These are phyloP conservation scores for Spongilla lacustris DNA, from an alignment of 37 sponge, comb jelly and placozoan genomes.

Conservation along the genomic window DNA sequence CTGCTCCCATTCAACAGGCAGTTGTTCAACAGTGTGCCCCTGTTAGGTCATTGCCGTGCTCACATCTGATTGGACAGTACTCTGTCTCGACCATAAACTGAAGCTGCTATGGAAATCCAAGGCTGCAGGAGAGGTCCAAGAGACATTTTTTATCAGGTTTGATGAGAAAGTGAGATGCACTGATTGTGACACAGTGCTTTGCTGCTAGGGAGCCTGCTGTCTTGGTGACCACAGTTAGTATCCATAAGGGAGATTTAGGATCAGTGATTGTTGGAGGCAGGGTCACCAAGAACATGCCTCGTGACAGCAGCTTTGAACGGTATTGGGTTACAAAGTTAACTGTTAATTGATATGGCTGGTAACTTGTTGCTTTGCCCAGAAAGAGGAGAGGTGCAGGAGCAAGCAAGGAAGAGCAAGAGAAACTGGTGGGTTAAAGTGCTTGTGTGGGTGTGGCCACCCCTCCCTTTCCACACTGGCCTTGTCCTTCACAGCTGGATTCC, in stretches of 20 bases:
- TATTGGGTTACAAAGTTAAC: not conserved
- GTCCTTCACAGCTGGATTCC: constrained; percentile 39
- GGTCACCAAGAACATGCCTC: constrained; percentile 6
- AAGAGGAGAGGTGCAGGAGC: constrained; percentile 36
- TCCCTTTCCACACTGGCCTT: too few relatives aligned
- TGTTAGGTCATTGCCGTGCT: constrained; percentile 57
- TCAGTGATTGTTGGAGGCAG: constrained; percentile 80
- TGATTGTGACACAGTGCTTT: too few relatives aligned
- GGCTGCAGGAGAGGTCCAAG: not conserved
- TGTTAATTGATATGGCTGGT: not conserved
- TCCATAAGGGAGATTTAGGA: constrained; percentile 63
- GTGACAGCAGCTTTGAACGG: constrained; percentile 16
- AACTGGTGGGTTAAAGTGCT: not conserved
- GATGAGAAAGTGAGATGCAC: not conserved
- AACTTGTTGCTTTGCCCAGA: constrained; percentile 2
- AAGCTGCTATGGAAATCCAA: constrained; percentile 51
- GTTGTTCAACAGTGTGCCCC: not conserved
- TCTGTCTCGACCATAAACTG: constrained; percentile 55
- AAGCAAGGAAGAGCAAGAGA: not conserved
- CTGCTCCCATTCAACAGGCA: not conserved
- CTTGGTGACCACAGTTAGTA: constrained; percentile 44
- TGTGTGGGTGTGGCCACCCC: not conserved
- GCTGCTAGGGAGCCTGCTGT: constrained; percentile 64
- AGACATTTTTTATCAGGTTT: constrained; percentile 15
- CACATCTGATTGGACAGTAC: constrained; percentile 70